Evolutionary conservation across 2,113 vertebrate genomes (phyloP).

Genomic region (Pterocles gutturalis): DNA sequence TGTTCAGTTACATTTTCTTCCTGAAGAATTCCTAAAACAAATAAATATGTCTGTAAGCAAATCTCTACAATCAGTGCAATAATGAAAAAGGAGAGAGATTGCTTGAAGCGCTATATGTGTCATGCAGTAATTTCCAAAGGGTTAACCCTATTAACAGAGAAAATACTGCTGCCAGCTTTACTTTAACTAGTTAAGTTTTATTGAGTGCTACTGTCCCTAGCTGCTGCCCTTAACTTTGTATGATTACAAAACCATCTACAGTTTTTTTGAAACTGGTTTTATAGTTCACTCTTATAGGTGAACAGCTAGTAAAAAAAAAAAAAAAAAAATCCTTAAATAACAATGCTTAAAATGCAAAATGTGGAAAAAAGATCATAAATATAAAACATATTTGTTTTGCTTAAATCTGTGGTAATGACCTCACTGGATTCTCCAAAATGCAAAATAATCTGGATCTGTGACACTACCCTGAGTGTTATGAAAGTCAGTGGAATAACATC

Average conservation of each 20-base stretch:
- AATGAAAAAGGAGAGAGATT: neutral
- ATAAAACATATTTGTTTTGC: neutral
- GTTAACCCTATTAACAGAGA: slow-evolving; percentile 18
- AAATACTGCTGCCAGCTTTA: slow-evolving; percentile 12
- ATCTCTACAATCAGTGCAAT: neutral
- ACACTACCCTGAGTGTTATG: neutral
- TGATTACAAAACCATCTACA: slow-evolving; percentile 18
- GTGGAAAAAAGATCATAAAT: neutral
- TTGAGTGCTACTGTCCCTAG: slow-evolving; percentile 30
- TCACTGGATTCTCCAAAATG: neutral
- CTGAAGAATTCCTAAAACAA: neutral
- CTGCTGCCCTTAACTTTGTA: neutral
- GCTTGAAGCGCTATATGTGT: neutral
- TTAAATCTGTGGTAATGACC: neutral
- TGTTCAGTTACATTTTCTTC: neutral
- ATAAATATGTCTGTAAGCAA: neutral
- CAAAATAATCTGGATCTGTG: neutral
- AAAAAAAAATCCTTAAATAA: neutral
- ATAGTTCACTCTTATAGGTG: neutral
- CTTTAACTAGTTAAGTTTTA: slow-evolving; percentile 6
- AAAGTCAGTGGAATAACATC: neutral
- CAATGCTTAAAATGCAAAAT: neutral
- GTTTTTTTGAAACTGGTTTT: neutral
- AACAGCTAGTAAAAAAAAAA: neutral
- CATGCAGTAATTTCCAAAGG: neutral